Conservation (phyloP, 2,797 vertebrate species). For the Alauda arvensis region DNA sequence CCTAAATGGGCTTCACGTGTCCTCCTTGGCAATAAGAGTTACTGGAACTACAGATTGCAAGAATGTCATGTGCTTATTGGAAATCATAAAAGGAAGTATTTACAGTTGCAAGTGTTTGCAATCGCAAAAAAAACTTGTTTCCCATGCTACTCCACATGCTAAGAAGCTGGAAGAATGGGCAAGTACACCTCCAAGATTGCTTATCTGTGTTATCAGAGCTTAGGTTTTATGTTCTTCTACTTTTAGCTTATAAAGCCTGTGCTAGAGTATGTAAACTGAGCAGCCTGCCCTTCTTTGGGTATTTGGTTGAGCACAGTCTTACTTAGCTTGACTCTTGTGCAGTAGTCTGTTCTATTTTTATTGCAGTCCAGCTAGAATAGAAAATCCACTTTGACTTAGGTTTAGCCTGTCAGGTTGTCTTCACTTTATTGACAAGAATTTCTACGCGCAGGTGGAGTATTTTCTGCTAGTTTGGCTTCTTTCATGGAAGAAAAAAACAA, state of each 20-base stretch:
- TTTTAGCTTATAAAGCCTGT: background rate
- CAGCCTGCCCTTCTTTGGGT: background rate
- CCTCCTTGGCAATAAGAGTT: background rate
- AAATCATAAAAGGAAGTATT: background rate
- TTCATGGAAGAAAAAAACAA: background rate
- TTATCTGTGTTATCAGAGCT: background rate
- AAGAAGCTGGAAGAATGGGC: background rate
- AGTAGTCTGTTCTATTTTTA: background rate
- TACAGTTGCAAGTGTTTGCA: background rate
- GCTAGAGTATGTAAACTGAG: background rate
- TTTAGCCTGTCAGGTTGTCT: background rate
- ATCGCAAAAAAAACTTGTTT: background rate
- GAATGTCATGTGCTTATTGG: background rate
- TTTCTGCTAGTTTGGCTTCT: accelerated
- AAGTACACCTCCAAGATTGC: background rate
- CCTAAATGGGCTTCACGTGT: background rate
- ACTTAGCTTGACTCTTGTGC: background rate
- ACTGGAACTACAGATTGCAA: background rate
- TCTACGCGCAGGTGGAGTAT: background rate
- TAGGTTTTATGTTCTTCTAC: background rate
- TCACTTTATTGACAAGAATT: background rate
- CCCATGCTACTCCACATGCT: accelerated
- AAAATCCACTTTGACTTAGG: background rate
- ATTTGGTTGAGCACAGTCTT: background rate
- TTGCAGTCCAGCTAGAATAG: background rate